Evolutionary conservation across 2,797 vertebrate genomes (phyloP), one percentile per base, ranked within the genome.

Genomic region (Gorsachius magnificus): DNA sequence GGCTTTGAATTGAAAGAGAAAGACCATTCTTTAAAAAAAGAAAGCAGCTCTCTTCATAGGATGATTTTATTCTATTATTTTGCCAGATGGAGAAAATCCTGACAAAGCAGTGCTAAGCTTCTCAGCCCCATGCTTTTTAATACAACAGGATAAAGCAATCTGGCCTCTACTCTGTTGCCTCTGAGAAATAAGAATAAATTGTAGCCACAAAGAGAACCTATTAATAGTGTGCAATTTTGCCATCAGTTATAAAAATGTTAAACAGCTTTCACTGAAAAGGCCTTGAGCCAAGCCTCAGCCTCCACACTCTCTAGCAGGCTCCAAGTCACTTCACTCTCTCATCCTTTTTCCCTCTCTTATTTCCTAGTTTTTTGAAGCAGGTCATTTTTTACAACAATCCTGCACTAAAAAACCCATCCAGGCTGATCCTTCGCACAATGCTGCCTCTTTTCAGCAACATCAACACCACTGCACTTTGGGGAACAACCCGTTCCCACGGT

Each of bases 141-240:
- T 90, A 83, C 48, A 29, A 25, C 33, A 69, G 72, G 76, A 69
- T 36, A 88, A 78, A 92, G 33, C 75, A 82, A 56, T 56, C 66
- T 83, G 86, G 43, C 90, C 57, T 61, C 70, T 76, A 66, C 54
- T 48, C 58, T 6, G 4, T 21, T 87, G 88, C 75, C 65, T 81
- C 83, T 75, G 76, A 94, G 95, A 83, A 90, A 75, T 56, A 75
- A 71, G 86, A 87, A 94, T 92, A 89, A 89, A 91, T 87, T 85
- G 87, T 8, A 94, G 75, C 36, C 68, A 64, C 75, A 81, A 90
- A 95, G 56, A 60, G 43, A 80, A 38, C 19, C 65, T 72, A 60
- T 92, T 87, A 91, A 69, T 70, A 75, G 64, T 13, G 28, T 16
- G n/a, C 38, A 69, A 43, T 90, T 92, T 96, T 70, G 53, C 71